A percentile compares a stretch with the other conserved stretches of the same genome.
Conservation (phyloP, 2,888 invertebrate species). For the Leucozona laternaria region DNA sequence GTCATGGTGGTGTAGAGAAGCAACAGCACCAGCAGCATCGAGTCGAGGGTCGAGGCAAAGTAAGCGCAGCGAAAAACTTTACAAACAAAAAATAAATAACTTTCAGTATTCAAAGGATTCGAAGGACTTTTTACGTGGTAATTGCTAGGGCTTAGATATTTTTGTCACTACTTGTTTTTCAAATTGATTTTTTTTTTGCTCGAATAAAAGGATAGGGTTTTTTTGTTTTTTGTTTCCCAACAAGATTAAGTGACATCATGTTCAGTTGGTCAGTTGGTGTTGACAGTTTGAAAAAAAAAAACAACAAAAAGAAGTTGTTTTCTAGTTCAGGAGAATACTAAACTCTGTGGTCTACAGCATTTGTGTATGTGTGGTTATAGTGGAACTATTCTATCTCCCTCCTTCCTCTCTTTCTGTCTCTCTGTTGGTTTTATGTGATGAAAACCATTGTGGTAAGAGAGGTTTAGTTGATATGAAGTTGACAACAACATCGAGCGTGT, state of each 20-base stretch:
- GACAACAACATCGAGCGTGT: slow-evolving; percentile 25
- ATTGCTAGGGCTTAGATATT: slow-evolving; percentile 54
- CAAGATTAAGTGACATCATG: slow-evolving; percentile 51
- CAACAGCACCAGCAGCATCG: background rate
- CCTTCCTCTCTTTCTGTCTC: background rate
- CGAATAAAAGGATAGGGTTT: background rate
- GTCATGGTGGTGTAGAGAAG: slow-evolving; percentile 30
- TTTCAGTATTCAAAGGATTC: slow-evolving; percentile 46
- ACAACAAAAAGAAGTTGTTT: slow-evolving; percentile 20
- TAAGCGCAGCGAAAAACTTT: background rate
- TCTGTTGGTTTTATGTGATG: slow-evolving; percentile 7
- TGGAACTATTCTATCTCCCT: background rate
- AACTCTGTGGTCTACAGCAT: slow-evolving; percentile 23
- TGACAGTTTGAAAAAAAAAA: slow-evolving; percentile 24
- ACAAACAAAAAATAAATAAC: background rate
- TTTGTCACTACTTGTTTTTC: slow-evolving; percentile 30
- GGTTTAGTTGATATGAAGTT: slow-evolving; percentile 30
- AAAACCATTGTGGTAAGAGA: slow-evolving; percentile 26
- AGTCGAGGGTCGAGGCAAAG: background rate
- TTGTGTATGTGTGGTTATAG: slow-evolving; percentile 28
- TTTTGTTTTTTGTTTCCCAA: slow-evolving; percentile 17
- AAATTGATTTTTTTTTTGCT: slow-evolving; percentile 20
- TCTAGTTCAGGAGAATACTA: slow-evolving; percentile 18
- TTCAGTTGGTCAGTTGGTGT: slow-evolving; percentile 39
- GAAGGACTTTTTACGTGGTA: slow-evolving; percentile 62